Evolutionary conservation across 2,888 invertebrate genomes (phyloP).

Genomic region (Argyra leucocephala): DNA sequence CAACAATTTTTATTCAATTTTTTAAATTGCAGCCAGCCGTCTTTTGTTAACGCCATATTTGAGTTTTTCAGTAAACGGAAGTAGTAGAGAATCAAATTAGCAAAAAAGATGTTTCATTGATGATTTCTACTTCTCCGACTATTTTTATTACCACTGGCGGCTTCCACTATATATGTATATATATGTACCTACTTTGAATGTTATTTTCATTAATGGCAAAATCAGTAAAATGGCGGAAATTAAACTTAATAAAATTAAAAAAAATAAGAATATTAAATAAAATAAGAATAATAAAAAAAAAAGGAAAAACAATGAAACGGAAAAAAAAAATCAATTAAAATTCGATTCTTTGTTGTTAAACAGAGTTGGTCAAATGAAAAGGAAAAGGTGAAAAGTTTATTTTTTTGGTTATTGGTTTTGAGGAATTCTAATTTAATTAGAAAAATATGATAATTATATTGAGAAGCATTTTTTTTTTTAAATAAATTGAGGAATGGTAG

Average conservation of each 20-base stretch:
- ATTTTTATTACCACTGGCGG: no score
- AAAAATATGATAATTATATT: no score
- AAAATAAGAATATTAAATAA: neutral
- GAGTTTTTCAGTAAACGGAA: neutral
- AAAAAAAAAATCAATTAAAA: neutral
- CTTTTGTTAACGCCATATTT: neutral
- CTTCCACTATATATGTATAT: no score
- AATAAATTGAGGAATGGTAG: no score
- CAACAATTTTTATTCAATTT: conserved; percentile 1
- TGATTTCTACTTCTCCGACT: neutral
- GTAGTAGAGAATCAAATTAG: neutral
- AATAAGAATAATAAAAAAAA: neutral
- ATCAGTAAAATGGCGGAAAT: neutral
- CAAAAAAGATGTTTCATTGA: neutral
- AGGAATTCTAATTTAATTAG: no score
- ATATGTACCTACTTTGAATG: no score
- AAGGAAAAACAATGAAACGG: neutral
- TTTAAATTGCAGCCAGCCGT: neutral
- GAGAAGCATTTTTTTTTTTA: no score
- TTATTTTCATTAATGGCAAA: neutral
- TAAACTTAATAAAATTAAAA: neutral
- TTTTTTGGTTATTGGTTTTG: no score
- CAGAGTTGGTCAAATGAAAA: no score
- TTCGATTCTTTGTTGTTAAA: neutral
- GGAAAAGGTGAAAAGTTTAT: no score